Percentiles rank a stretch among this genome's conserved stretches.
Conservation (phyloP, 2,888 invertebrate species). For the Acholoe squamosa region DNA sequence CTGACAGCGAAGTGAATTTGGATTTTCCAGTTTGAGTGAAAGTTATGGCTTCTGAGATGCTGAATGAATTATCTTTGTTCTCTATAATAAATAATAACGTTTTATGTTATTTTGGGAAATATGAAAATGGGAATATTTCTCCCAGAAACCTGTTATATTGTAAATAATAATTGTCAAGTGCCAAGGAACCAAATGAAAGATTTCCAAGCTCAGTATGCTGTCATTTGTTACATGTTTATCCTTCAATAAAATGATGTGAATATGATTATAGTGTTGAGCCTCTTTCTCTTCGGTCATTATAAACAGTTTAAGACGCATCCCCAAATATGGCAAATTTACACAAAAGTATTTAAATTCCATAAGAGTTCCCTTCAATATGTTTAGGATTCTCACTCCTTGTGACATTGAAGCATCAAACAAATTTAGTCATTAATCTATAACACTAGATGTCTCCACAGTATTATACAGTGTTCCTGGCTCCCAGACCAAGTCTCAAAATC, state of each 20-base stretch:
- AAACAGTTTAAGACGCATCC: no score
- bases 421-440: no score
- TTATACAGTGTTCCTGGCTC: no score
- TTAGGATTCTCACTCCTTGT: no score
- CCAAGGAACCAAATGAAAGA: slow-evolving; percentile 46
- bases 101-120: not conserved
- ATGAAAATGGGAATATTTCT: not conserved
- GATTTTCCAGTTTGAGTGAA: slow-evolving; percentile 48
- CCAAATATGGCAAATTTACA: no score
- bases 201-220: slow-evolving; percentile 53
- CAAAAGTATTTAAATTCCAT: no score
- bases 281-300: no score
- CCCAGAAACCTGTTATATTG: not conserved
- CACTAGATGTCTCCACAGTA: no score
- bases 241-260: not conserved
- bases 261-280: not conserved
- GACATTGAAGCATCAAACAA: no score
- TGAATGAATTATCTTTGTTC: not conserved
- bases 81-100: not conserved
- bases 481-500: no score
- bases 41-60: not conserved
- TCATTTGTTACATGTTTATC: slow-evolving; percentile 29
- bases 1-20: slow-evolving; percentile 46
- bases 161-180: not conserved
- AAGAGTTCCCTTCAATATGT: no score